A percentile compares a stretch with the other conserved stretches of the same genome.
phyloP scores from a whole-genome alignment of 2,797 vertebrate species.

The Pterois miles region DNA sequence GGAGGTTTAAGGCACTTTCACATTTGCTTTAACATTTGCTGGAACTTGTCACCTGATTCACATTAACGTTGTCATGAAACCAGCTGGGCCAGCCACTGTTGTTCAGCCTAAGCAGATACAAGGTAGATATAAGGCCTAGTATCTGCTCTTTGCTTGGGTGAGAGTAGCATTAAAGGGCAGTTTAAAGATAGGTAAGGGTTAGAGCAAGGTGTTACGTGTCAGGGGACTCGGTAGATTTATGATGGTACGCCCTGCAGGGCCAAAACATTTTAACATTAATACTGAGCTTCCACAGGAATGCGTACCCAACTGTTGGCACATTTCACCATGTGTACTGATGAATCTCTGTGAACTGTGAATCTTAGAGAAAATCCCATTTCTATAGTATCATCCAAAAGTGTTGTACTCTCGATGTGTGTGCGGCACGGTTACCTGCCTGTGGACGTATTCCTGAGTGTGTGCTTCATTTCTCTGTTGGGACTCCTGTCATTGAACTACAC shows the following conservation, averaged over 20 bases:
- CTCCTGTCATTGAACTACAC: constrained; percentile 50
- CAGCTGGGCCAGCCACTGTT: neutral
- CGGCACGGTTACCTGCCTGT: constrained; percentile 7
- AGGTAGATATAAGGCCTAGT: neutral
- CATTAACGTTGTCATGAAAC: neutral
- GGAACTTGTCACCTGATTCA: no score
- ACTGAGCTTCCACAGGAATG: neutral
- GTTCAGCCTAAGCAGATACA: neutral
- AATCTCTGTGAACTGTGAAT: neutral
- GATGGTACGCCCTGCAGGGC: neutral
- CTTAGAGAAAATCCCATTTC: no score
- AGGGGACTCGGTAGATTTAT: neutral
- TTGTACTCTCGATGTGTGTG: neutral
- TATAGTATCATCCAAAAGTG: neutral
- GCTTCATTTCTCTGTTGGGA: constrained; percentile 21
- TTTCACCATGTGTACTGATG: neutral
- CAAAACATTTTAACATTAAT: neutral
- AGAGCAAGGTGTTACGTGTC: neutral
- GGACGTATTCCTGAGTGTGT: neutral
- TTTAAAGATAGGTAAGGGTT: neutral
- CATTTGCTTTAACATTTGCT: no score
- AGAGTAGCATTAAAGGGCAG: neutral
- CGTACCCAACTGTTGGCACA: neutral
- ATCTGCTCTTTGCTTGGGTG: neutral
- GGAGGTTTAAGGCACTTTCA: no score